Evolutionary conservation across 2,888 invertebrate species (phyloP), one percentile per base, ranked within the genome.

Genomic region (Oxystoma pomonae): DNA sequence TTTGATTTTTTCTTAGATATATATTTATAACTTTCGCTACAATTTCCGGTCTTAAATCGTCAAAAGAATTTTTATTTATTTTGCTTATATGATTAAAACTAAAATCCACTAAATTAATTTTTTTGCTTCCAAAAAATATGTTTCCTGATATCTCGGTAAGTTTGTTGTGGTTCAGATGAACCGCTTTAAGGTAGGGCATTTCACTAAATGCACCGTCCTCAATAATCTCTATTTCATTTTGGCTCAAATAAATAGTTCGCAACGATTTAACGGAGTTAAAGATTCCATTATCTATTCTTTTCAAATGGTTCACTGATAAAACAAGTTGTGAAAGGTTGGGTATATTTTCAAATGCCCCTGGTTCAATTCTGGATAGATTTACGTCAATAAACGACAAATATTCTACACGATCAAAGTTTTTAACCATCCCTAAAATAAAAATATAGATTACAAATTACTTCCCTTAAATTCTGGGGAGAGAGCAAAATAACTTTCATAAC

Each of bases 151-250:
- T 63, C n/a, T 64, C 56, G 1, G 58, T 57, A 12, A 76, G 49
- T 63, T 69, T 58, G 62, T 76, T 76, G 57, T 74, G 67, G 58
- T 74, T 73, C 51, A 76, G 60, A 62, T 73, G 71, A 2, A 76
- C 61, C 9, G 68, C 62, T 64, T 68, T 67, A 17, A 76, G 65
- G 16, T 70, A 62, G 0, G 56, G 57, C 65, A 75, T 67, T 57
- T 69, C 57, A 18, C 67, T 58, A 52, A 76, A 76, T 5, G 72
- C 69, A 21, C 68, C 69, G 17, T 70, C 66, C 53, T 72, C 72
- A 17, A 76, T 67, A 16, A 58, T 62, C 35, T 64, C 61, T 50
- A 76, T 73, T 61, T 60, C 16, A 57, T 76, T 76, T 5, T 58
- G 66, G n/a, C 73, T 73, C 3, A 76, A 58, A 60, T 75, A 74